Evolutionary conservation across 1,140 invertebrate genomes (phyloP).

Genomic region (Zaprionus camerounensis): DNA sequence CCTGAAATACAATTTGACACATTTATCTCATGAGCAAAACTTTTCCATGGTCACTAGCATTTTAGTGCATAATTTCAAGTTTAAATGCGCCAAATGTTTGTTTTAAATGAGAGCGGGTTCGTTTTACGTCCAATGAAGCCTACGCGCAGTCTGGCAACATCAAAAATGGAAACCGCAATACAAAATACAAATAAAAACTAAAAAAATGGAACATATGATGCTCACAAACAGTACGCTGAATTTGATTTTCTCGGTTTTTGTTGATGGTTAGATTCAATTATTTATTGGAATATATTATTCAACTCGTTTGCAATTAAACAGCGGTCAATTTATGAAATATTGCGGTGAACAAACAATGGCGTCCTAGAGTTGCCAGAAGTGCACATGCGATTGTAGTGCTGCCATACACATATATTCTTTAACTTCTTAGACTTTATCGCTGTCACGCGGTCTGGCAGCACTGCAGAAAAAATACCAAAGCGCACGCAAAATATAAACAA

Average conservation of each 20-base stretch:
- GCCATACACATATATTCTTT: no score
- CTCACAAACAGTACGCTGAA: no score
- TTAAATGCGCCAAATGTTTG: neutral
- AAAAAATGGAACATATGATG: neutral
- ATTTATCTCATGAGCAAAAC: conserved; percentile 30
- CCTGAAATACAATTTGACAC: conserved; percentile 32
- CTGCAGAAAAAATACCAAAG: conserved; percentile 25
- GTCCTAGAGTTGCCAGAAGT: no score
- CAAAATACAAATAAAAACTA: neutral
- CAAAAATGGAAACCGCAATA: neutral
- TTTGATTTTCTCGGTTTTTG: no score
- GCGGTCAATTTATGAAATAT: no score
- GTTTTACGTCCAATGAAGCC: neutral
- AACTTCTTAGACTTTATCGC: neutral
- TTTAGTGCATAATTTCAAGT: conserved; percentile 19
- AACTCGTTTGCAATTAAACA: no score
- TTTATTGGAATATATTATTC: no score
- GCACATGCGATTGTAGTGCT: no score
- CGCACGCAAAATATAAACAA: conserved; percentile 49
- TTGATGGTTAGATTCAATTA: no score
- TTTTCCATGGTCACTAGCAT: conserved; percentile 18
- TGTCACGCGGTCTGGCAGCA: conserved; percentile 17
- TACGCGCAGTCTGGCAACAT: neutral
- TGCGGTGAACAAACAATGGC: no score
- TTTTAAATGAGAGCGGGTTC: neutral